Evolutionary conservation across 2,797 vertebrate genomes (phyloP).

Genomic region (Manis javanica): DNA sequence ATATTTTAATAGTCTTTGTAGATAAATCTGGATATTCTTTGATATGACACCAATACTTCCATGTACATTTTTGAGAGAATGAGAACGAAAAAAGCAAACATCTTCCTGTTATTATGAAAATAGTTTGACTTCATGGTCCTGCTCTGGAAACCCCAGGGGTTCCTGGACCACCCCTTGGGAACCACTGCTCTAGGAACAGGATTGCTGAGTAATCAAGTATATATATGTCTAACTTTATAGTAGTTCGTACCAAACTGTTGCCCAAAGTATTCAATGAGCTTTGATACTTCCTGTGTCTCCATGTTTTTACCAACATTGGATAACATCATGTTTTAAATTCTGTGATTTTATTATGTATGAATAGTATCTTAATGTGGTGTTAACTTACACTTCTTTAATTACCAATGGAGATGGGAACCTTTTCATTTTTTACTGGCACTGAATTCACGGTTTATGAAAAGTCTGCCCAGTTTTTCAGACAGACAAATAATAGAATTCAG

Average conservation of each 20-base stretch:
- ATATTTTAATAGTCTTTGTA: background rate
- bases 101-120: background rate
- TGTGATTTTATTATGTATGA: background rate
- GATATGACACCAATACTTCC: background rate
- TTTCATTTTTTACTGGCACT: background rate
- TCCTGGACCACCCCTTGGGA: background rate
- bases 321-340: background rate
- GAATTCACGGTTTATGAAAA: conserved; percentile 11
- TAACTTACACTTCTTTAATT: conserved; percentile 32
- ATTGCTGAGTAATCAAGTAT: background rate
- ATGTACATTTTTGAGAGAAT: background rate
- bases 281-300: background rate
- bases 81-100: background rate
- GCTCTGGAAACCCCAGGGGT: background rate
- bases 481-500: conserved; percentile 1
- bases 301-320: background rate
- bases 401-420: background rate
- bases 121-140: background rate
- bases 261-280: background rate
- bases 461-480: background rate
- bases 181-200: background rate
- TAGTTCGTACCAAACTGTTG: background rate
- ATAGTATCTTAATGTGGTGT: background rate
- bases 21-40: background rate
- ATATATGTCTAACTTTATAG: background rate